phyloP scores from a whole-genome alignment of 1,140 invertebrate species.

The Nasonia longicornis region DNA sequence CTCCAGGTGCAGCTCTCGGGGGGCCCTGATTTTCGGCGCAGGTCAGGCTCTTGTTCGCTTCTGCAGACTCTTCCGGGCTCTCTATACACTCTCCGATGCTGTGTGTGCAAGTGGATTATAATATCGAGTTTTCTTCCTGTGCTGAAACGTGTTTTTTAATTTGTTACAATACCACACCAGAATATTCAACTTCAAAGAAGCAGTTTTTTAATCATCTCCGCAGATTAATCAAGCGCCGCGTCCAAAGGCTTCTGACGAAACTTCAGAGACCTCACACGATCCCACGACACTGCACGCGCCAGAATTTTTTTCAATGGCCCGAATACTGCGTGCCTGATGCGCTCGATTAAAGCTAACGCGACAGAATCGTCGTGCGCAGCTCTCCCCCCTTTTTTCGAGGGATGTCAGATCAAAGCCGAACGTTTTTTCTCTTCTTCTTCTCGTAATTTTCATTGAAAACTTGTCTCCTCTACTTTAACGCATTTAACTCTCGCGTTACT shows the following conservation, averaged over 20 bases:
- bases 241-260: not conserved
- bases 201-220: not conserved
- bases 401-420: too few relatives aligned
- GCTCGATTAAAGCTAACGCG: slow-evolving; percentile 28
- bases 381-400: not conserved
- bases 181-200: too few relatives aligned
- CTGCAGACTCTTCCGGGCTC: not conserved
- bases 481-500: too few relatives aligned
- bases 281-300: not conserved
- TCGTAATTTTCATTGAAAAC: too few relatives aligned
- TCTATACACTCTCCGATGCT: too few relatives aligned
- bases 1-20: not conserved
- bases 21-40: not conserved
- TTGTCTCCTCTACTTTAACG: too few relatives aligned
- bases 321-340: not conserved
- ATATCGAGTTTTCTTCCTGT: too few relatives aligned
- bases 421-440: not conserved
- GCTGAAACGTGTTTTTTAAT: too few relatives aligned
- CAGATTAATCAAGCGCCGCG: not conserved
- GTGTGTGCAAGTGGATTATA: too few relatives aligned
- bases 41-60: not conserved
- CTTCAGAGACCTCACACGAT: not conserved
- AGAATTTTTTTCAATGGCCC: not conserved
- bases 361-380: not conserved
- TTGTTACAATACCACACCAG: too few relatives aligned